Evolutionary conservation across 2,888 invertebrate genomes (phyloP).

Genomic region (Drosophila paranaensis): DNA sequence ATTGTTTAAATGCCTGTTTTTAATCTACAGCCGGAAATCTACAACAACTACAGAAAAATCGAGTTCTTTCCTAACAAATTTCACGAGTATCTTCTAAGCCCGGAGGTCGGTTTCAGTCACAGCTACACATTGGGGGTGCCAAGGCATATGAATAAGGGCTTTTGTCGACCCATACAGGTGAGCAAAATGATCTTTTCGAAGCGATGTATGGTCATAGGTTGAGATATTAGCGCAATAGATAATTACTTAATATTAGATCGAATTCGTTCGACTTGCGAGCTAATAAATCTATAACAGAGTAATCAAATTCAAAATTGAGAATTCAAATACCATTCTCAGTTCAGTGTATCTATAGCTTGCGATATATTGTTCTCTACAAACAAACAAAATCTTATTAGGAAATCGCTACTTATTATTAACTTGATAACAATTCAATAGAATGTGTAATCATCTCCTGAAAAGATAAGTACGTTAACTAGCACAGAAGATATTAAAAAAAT

Average conservation of each 20-base stretch:
- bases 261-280: no score
- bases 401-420: no score
- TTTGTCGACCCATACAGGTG: conserved; percentile 92
- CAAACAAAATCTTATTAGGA: no score
- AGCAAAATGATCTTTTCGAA: conserved; percentile 16
- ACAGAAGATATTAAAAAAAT: no score
- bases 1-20: background rate
- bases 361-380: no score
- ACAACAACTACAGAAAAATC: conserved; percentile 93
- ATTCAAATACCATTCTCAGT: background rate
- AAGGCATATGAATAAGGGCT: conserved; percentile 94
- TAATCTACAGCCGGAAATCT: conserved; percentile 90
- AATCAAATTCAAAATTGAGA: background rate
- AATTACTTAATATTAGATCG: background rate
- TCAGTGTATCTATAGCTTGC: no score
- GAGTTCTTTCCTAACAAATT: conserved; percentile 96
- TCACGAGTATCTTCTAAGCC: conserved; percentile 94
- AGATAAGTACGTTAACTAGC: no score
- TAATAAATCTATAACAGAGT: background rate
- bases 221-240: background rate
- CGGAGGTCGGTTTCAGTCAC: conserved; percentile 96
- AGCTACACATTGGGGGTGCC: conserved; percentile 94
- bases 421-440: no score
- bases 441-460: no score
- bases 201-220: background rate